Evolutionary conservation across 1,140 invertebrate genomes (phyloP), one percentile per base, ranked within the genome.

Genomic region (Bemisia tabaci): DNA sequence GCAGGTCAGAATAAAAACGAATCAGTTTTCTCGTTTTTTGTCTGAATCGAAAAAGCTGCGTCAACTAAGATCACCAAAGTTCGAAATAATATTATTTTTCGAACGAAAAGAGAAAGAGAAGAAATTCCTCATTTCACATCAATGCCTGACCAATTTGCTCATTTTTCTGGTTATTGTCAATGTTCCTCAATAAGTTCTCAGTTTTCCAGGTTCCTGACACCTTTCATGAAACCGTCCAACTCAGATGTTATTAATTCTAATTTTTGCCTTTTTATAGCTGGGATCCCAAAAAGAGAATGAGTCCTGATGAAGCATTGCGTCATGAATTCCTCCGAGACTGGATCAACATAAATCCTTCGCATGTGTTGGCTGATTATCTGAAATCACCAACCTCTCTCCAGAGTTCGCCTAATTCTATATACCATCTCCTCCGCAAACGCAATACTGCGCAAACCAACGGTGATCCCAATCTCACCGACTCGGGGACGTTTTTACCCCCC

Each of bases 201-300:
- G n/a, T n/a, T n/a, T n/a, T n/a, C n/a, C n/a, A n/a, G n/a, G n/a
- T n/a, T n/a, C n/a, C n/a, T n/a, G n/a, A n/a, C n/a, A n/a, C n/a
- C n/a, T n/a, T n/a, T n/a, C n/a, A n/a, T n/a, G n/a, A n/a, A n/a
- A n/a, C n/a, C n/a, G n/a, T n/a, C n/a, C n/a, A n/a, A n/a, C n/a
- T n/a, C n/a, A n/a, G n/a, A n/a, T n/a, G n/a, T 17, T 48, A 48
- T 9, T 17, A 48, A 48, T 48, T 48, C 22, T 63, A 60, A 26
- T 73, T 67, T 62, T 22, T 62, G 67, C 68, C 65, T 23, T 66
- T 68, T 77, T 76, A 17, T 76, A 91, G 89, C 75, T 98, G 95
- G 95, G 94, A 97, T 79, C 90, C 95, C 17, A 87, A 91, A 71
- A 87, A 89, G 69, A 83, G 96, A 65, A 88, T 98, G 85, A 96